These are phyloP conservation scores for Sardinella longiceps DNA, from an alignment of 2,797 vertebrate genomes.

Conservation along the genomic window DNA sequence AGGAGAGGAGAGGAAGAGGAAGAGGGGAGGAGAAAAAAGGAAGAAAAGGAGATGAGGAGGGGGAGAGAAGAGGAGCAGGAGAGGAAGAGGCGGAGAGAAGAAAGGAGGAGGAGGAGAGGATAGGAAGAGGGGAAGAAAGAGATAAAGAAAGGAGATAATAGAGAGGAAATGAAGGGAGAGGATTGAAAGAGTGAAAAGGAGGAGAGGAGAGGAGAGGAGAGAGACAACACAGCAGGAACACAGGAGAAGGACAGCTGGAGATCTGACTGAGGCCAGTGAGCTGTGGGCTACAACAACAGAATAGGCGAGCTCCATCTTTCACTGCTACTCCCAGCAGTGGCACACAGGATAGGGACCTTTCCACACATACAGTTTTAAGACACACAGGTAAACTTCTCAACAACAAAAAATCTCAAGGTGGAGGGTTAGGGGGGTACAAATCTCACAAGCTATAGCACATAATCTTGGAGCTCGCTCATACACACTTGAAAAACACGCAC, in stretches of 20 bases:
- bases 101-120: conserved; percentile 21
- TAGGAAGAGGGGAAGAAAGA: background rate
- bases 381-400: background rate
- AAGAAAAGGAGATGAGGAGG: background rate
- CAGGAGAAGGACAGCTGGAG: background rate
- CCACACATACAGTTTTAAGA: background rate
- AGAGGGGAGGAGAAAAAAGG: background rate
- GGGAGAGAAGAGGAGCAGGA: conserved; percentile 17
- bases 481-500: background rate
- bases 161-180: background rate
- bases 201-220: background rate
- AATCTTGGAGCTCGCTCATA: background rate
- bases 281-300: background rate
- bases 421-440: no score
- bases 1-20: background rate
- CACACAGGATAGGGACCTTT: background rate
- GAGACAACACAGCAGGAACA: background rate
- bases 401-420: background rate
- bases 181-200: no score
- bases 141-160: background rate
- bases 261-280: background rate
- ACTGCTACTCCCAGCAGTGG: background rate
- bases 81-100: conserved; percentile 18
- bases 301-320: background rate
- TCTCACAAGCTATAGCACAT: background rate